Evolutionary conservation across 2,888 invertebrate genomes (phyloP).

Genomic region (Lottia scabra): DNA sequence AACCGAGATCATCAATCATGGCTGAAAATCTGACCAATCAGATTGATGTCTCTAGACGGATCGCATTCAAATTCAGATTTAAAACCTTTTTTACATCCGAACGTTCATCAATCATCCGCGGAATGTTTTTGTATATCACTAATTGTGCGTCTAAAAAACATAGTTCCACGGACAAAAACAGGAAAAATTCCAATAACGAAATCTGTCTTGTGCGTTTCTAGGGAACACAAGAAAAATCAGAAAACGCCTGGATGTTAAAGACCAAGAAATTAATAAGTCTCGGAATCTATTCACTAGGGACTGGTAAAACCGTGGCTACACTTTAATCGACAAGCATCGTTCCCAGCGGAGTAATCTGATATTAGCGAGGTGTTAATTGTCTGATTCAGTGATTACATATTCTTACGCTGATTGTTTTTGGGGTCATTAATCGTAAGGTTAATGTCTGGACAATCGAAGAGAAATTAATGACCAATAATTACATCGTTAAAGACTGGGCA

Average conservation of each 20-base stretch:
- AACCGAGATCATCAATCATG: no score
- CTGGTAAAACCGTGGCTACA: constrained; percentile 1
- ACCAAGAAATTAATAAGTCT: not conserved
- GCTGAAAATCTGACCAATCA: no score
- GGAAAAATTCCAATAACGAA: no score
- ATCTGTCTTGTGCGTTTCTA: no score
- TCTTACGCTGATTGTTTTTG: constrained; percentile 6
- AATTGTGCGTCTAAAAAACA: not conserved
- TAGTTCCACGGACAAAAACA: not conserved
- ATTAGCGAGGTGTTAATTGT: not conserved
- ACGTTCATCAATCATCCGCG: not conserved
- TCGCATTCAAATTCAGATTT: not conserved
- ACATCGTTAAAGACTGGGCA: no score
- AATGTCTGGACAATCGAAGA: no score
- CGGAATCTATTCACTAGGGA: not conserved
- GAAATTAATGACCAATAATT: no score
- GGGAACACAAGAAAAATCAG: not conserved
- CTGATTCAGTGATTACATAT: not conserved
- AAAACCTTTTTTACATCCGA: not conserved
- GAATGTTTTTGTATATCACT: not conserved
- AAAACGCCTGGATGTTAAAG: not conserved
- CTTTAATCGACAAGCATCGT: not conserved
- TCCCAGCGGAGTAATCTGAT: constrained; percentile 5
- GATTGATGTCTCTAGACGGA: not conserved
- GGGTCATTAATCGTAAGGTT: not conserved